Percentiles rank a stretch among this genome's conserved stretches.
phyloP scores from a whole-genome alignment of 2,797 vertebrate genomes.

The Toxotes lorentzi region DNA sequence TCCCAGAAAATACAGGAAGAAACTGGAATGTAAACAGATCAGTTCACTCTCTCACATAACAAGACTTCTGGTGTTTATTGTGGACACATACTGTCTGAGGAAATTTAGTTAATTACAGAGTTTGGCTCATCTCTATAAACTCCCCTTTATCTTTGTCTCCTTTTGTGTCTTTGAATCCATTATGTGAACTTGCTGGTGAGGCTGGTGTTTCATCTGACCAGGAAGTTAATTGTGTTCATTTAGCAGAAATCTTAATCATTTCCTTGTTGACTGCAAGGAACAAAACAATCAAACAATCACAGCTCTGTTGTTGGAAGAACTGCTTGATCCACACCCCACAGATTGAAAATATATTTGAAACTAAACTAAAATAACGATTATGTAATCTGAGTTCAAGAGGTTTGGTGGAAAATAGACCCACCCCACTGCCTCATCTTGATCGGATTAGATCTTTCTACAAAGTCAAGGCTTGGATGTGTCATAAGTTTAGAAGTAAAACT shows the following conservation, averaged over 20 bases:
- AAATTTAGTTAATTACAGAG: slow-evolving; percentile 15
- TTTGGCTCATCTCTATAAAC: slow-evolving; percentile 17
- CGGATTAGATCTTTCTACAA: slow-evolving; percentile 9
- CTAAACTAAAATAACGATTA: slow-evolving; percentile 5
- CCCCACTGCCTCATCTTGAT: slow-evolving; percentile 1
- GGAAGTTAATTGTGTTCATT: slow-evolving; percentile 12
- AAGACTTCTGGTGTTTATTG: slow-evolving; percentile 16
- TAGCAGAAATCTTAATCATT: slow-evolving; percentile 2
- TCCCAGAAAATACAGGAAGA: slow-evolving; percentile 14
- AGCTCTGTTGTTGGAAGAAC: background rate
- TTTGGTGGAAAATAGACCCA: slow-evolving; percentile 17
- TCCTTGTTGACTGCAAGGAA: slow-evolving; percentile 27
- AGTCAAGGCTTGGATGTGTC: slow-evolving; percentile 6
- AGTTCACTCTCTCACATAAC: slow-evolving; percentile 2
- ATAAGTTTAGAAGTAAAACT: slow-evolving; percentile 22
- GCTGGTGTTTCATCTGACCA: slow-evolving; percentile 12
- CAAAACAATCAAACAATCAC: slow-evolving; percentile 48
- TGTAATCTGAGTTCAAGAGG: slow-evolving; percentile 12
- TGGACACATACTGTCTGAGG: background rate
- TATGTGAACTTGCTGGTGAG: background rate
- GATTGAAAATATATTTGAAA: slow-evolving; percentile 11
- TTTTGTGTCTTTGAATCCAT: background rate
- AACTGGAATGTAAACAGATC: slow-evolving; percentile 33
- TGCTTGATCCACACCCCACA: background rate
- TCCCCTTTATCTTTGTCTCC: background rate